Base-by-base conservation (phyloP, 2,888 invertebrate genomes). In the Cheiracanthium punctorium region DNA sequence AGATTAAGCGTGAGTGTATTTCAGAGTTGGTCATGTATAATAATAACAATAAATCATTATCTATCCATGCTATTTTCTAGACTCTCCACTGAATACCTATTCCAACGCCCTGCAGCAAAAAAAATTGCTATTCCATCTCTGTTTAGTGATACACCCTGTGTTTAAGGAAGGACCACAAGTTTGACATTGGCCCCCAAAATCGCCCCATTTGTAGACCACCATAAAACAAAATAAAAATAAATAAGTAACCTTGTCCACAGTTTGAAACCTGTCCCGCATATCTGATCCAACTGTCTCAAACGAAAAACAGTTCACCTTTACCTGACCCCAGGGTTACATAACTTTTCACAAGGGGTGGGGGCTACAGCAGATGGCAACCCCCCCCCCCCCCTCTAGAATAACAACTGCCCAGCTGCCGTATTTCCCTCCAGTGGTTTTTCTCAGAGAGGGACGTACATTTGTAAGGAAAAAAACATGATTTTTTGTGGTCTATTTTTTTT, bases 271-370 rank as follows among this genome's bases (percentile, higher is more conserved):
- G 84, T 80, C 84, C 84, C 74, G 84, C 84, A 79, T 79, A 85
- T 85, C 84, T 70, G 84, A 85, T 85, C 67, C 72, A 75, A 81
- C 84, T 85, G 79, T 85, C 84, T 85, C 79, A 73, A 24, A 32
- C 43, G 79, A 67, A 79, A 84, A 79, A 79, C 84, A 72, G 77
- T 73, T 85, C 84, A 85, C 84, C 84, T 85, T 85, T 79, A 85
- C 79, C 77, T 85, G 84, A 85, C 84, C 84, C 84, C 70, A 33
- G 84, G 74, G 79, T 79, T 85, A 80, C 84, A 72, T 85, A 85
- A 85, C 84, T 74, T 72, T 76, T 52, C 69, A 24, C 29, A 33
- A 65, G 37, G 67, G 48, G 33, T 71, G 70, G 79, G 69, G 64
- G 37, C 17, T 41, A 37, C 29, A 24, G 43, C 73, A 72, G 73